Evolutionary conservation across 2,113 vertebrate species (phyloP), one percentile per base, ranked within the genome.

Genomic region (Toxotes jaculatrix): DNA sequence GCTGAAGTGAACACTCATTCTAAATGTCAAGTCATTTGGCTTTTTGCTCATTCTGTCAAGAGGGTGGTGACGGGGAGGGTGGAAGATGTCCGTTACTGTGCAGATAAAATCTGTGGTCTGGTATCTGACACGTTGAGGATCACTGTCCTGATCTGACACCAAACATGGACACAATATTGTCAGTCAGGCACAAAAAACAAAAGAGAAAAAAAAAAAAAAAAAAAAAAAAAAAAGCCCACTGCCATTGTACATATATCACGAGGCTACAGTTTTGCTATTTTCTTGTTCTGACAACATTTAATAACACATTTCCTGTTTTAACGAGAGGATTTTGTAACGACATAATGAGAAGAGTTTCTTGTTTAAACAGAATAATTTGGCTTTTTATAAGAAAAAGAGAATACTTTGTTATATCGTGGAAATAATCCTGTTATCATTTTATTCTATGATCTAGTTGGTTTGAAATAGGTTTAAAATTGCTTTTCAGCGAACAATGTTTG

Each of bases 41-140:
- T 61, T 12, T 61, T 51, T 27, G 32, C 59, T 65, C 49, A 32
- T 56, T 27, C 61, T 56, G 45, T 63, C 60, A 31, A 40, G 2
- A 10, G 42, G 12, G 14, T 27, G 27, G 9, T 31, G 36, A 14
- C 1, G 2, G 36, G 23, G 27, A 56, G 49, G 49, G 27, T 38
- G 56, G 49, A 13, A 5, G 21, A 42, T 31, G 34, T 53, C 47
- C 45, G 0, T 51, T 19, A 19, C 42, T 19, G 9, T 40, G 72
- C 32, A 51, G 60, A 77, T 59, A 40, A 19, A 7, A 21, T 59
- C 27, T 47, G 8, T 4, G 59, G 23, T 55, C n/a, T 42, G 40
- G 27, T 56, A 40, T 23, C 67, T 34, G n/a, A 57, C 63, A 65
- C 12, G 59, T n/a, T 65, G 63, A 57, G 38, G 27, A 40, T 74